A percentile compares a stretch with the other conserved stretches of the same genome.
phyloP scores from a whole-genome alignment of 2,113 vertebrate genomes.

The Heloderma charlesbogerti region DNA sequence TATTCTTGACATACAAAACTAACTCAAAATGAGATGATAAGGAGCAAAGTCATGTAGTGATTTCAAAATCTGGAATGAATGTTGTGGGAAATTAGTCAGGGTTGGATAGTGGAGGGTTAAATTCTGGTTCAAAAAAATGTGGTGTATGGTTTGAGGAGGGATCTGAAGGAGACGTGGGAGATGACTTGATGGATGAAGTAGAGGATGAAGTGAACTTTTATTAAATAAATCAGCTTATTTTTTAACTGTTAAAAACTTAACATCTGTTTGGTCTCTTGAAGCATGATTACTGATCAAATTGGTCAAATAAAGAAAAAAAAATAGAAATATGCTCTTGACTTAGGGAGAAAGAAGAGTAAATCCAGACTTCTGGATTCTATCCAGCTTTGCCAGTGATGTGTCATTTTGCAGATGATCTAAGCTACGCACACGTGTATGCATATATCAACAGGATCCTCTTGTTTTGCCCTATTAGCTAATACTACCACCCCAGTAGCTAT shows the following conservation, averaged over 20 bases:
- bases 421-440: not conserved
- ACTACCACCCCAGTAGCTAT: not conserved
- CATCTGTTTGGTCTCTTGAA: not conserved
- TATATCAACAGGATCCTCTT: not conserved
- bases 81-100: not conserved
- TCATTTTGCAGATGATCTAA: not conserved
- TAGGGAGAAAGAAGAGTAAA: not conserved
- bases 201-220: not conserved
- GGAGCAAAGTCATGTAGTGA: not conserved
- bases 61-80: not conserved
- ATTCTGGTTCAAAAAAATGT: not conserved
- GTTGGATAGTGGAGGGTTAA: not conserved
- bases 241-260: not conserved
- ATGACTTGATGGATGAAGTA: conserved; percentile 5
- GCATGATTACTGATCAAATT: not conserved
- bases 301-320: accelerated
- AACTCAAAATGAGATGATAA: not conserved
- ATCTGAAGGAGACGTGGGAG: not conserved
- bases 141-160: not conserved
- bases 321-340: not conserved
- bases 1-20: not conserved
- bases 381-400: not conserved
- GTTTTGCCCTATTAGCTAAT: not conserved
- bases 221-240: conserved; percentile 5
- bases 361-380: not conserved